Base-by-base conservation (phyloP, 2,888 invertebrate species). In the Nipponacmea schrenckii region DNA sequence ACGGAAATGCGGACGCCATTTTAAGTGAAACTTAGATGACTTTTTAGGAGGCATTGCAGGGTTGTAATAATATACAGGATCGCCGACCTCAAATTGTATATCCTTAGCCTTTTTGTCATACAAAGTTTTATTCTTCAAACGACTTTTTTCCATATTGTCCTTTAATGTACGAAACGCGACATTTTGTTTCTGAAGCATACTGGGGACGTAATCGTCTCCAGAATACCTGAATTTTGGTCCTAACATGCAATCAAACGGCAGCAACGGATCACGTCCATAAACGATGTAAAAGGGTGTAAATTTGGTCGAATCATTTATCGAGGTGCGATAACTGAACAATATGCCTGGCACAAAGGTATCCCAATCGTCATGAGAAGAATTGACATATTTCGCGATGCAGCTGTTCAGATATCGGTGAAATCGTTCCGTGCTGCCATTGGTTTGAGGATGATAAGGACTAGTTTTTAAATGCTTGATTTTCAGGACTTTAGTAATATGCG, bases 341-440 rank as follows among this genome's bases (percentile, higher is more conserved):
- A 46, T 46, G 17, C 27, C 26, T 5, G 24, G 67, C 24, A 67
- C 17, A 14, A 2, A 27, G 2, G 10, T 27, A 3, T 67, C 67
- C 67, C 67, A 67, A 50, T 48, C 5, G 27, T 3, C 26, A 15
- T 39, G 45, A 27, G 17, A 14, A n/a, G 24, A 27, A 12, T 50
- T 50, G 27, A 67, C 27, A 26, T 20, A 24, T 27, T 50, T 67
- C 15, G 27, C 15, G 17, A 67, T 14, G 17, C 27, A 17, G 15
- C 20, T 27, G 46, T 67, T 67, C 4, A 67, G 46, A 15, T 4
- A 44, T 27, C 45, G 14, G 20, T 67, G 39, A 50, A 46, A 50
- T 4, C 56, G 24, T 24, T 67, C 67, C 2, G 67, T 67, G 15
- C 27, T 67, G 5, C 67, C 67, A 44, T 67, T 67, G 1, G 67